Percentiles rank a stretch among this genome's conserved stretches.
Evolutionary conservation across 1,140 invertebrate genomes (phyloP).

Genomic region (Condylostylus longicornis): DNA sequence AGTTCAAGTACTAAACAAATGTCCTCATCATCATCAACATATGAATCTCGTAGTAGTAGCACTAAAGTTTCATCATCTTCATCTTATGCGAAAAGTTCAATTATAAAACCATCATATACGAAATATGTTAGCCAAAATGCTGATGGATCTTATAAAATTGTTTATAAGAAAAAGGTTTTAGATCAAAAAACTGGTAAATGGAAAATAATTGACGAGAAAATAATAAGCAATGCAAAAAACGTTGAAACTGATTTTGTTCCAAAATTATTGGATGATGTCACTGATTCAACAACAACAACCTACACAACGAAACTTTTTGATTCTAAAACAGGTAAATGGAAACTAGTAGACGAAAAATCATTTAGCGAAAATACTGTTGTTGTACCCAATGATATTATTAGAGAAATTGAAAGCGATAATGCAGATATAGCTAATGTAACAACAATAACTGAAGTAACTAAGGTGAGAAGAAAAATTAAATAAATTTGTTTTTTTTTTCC

Average conservation of each 20-base stretch:
- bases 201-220: constrained; percentile 28
- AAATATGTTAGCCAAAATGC: constrained; percentile 28
- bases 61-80: too few relatives aligned
- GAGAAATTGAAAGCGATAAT: constrained; percentile 32
- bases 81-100: too few relatives aligned
- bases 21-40: too few relatives aligned
- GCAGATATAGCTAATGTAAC: constrained; percentile 32
- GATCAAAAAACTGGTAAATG: constrained; percentile 28
- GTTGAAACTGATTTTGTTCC: constrained; percentile 18
- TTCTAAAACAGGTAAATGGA: constrained; percentile 28
- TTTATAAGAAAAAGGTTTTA: constrained; percentile 30
- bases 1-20: too few relatives aligned
- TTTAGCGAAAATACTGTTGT: constrained; percentile 28
- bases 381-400: constrained; percentile 31
- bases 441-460: constrained; percentile 31
- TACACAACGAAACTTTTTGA: constrained; percentile 32
- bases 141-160: constrained; percentile 24
- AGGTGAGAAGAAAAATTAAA: too few relatives aligned
- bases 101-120: constrained; percentile 24
- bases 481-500: too few relatives aligned
- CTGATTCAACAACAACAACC: constrained; percentile 30
- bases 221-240: constrained; percentile 22
- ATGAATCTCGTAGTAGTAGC: too few relatives aligned
- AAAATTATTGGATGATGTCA: constrained; percentile 33
- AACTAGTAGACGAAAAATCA: constrained; percentile 30